Conservation (phyloP, 2,113 vertebrate genomes). For the Grammomys dolichurus region DNA sequence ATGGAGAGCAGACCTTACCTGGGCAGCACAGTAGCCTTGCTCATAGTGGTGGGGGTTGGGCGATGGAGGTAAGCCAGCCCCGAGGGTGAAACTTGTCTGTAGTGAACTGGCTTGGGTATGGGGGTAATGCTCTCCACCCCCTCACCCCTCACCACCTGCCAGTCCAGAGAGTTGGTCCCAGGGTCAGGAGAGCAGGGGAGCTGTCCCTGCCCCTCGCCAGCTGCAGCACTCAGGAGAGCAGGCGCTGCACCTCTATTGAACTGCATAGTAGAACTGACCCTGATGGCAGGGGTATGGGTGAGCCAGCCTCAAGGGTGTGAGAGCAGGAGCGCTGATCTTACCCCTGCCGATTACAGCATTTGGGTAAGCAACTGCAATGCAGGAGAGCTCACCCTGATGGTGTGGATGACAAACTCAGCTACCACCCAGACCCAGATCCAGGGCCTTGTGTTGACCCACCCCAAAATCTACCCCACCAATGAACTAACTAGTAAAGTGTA, state of each 20-base stretch:
- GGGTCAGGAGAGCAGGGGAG: not conserved
- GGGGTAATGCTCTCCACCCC: not conserved
- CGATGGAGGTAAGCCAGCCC: not conserved
- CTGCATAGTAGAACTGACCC: not conserved
- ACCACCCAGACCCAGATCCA: not conserved
- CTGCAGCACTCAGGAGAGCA: not conserved
- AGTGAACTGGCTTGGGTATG: not conserved
- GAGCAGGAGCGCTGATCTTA: not conserved
- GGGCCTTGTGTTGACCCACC: not conserved
- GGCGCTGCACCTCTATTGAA: not conserved
- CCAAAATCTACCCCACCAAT: not conserved
- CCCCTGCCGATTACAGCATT: not conserved
- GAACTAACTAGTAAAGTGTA: not conserved
- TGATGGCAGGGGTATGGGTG: not conserved
- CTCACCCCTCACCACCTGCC: too few species aligned
- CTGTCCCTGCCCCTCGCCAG: not conserved
- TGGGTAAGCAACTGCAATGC: not conserved
- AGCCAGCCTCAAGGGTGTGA: not conserved
- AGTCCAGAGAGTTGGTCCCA: not conserved
- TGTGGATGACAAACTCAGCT: not conserved
- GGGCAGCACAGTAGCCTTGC: not conserved
- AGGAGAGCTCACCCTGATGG: not conserved
- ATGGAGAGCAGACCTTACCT: too few species aligned
- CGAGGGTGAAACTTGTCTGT: not conserved
- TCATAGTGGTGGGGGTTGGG: not conserved